phyloP scores from a whole-genome alignment of 2,797 vertebrate genomes.

The Anguilla megastoma region DNA sequence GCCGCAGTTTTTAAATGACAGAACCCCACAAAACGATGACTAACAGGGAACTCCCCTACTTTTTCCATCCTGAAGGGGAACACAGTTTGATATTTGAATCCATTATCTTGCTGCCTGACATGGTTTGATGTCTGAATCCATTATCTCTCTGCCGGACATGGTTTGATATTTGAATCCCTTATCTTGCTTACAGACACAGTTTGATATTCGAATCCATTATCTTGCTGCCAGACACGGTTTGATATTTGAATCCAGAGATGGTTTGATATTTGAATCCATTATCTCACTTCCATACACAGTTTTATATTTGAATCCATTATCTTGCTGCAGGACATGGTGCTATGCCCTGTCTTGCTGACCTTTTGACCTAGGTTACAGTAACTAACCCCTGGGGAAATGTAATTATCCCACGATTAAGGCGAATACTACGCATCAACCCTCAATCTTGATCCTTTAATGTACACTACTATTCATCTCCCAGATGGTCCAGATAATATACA shows the following conservation, averaged over 20 bases:
- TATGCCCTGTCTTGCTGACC: neutral
- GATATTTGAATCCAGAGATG: neutral
- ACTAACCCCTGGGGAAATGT: neutral
- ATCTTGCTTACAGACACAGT: neutral
- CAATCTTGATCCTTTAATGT: neutral
- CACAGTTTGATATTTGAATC: neutral
- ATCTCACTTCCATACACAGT: neutral
- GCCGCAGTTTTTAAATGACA: too few relatives aligned
- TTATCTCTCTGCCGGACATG: neutral
- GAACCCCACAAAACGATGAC: neutral
- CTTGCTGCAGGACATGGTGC: neutral
- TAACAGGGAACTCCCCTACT: neutral
- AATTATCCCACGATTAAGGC: neutral
- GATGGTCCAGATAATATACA: neutral
- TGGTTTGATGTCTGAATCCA: neutral
- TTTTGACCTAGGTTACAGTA: neutral
- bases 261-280: neutral
- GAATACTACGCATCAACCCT: neutral
- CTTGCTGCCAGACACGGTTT: neutral
- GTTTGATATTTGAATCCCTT: neutral
- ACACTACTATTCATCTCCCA: neutral
- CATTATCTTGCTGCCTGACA: neutral
- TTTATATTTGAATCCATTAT: neutral
- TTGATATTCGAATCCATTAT: neutral
- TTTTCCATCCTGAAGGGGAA: neutral